Evolutionary conservation across 37 sponge, comb jelly and placozoan genomes (phyloP), one percentile per base, ranked within the genome.

Genomic region (Crambe crambe): DNA sequence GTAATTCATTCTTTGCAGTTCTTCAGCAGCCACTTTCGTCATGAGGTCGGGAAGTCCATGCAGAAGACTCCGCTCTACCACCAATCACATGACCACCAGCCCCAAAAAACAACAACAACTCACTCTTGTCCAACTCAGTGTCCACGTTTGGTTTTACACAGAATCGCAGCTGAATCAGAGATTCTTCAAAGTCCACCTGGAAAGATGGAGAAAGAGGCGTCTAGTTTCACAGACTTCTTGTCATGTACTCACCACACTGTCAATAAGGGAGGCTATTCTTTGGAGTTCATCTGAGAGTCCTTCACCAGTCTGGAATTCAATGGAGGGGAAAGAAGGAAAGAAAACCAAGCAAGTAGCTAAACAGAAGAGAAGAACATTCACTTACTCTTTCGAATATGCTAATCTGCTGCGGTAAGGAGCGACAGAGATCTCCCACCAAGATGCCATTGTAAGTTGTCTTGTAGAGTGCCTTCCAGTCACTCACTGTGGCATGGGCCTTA

Each of bases 181-280:
- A 94, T 54, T 98, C 97, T 31, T 94, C 95, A 85, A 98, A 91
- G 61, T 98, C 97, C 59, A 97, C 76, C 92, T 94, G 61, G 2
- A 83, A 26, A 70, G 51, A 12, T n/a, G n/a, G n/a, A n/a, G n/a
- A n/a, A n/a, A n/a, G n/a, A n/a, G n/a, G n/a, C n/a, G n/a, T n/a
- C n/a, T n/a, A n/a, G n/a, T n/a, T n/a, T n/a, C n/a, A n/a, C n/a
- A n/a, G n/a, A n/a, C n/a, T n/a, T n/a, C n/a, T n/a, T n/a, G n/a
- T n/a, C 20, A 81, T 26, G 1, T 0, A 75, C 90, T 87, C 44
- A 90, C 95, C n/a, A 94, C 84, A 71, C 87, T 87, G 64, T 56
- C 86, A 30, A 94, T 90, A 57, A 94, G 80, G 36, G 80, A 75
- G 25, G 95, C 95, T 27, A 90, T 37, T 25, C 83, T 56, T 17